A percentile compares a stretch with the other conserved stretches of the same genome.
These are phyloP conservation scores for Diadegma fenestrale DNA, from an alignment of 2,888 invertebrate species.

Conservation along the genomic window DNA sequence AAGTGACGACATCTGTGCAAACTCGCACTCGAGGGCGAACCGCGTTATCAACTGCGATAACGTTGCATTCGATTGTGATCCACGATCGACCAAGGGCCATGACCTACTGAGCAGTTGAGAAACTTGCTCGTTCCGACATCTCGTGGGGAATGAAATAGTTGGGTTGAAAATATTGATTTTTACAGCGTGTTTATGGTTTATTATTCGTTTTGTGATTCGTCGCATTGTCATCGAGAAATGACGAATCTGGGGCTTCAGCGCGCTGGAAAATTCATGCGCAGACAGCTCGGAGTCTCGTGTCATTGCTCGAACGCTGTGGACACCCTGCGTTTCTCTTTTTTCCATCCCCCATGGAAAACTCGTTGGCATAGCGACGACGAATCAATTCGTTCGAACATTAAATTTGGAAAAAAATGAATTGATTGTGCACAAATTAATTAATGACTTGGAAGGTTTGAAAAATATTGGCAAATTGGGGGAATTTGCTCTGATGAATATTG, in stretches of 20 bases:
- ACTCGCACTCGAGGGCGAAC: background rate
- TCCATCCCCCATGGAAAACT: background rate
- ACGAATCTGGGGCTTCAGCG: slow-evolving; percentile 2
- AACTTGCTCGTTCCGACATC: slow-evolving; percentile 42
- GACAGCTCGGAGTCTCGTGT: slow-evolving; percentile 9
- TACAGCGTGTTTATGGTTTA: slow-evolving; percentile 5
- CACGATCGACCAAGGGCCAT: background rate
- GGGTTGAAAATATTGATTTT: slow-evolving; percentile 49
- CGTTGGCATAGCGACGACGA: background rate
- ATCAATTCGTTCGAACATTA: background rate
- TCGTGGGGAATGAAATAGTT: background rate
- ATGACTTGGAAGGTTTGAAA: background rate
- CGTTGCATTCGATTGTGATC: background rate
- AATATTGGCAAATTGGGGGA: background rate
- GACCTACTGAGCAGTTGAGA: slow-evolving; percentile 9
- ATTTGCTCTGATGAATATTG: background rate
- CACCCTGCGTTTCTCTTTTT: background rate
- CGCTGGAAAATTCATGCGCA: background rate
- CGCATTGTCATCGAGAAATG: slow-evolving; percentile 26
- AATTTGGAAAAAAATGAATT: background rate
- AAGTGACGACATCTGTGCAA: background rate
- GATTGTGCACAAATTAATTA: background rate
- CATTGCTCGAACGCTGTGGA: background rate
- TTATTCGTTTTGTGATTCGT: slow-evolving; percentile 11
- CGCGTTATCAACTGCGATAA: slow-evolving; percentile 6